Base-by-base conservation (phyloP, 2,113 vertebrate genomes). In the Phalacrocorax brasilianus region DNA sequence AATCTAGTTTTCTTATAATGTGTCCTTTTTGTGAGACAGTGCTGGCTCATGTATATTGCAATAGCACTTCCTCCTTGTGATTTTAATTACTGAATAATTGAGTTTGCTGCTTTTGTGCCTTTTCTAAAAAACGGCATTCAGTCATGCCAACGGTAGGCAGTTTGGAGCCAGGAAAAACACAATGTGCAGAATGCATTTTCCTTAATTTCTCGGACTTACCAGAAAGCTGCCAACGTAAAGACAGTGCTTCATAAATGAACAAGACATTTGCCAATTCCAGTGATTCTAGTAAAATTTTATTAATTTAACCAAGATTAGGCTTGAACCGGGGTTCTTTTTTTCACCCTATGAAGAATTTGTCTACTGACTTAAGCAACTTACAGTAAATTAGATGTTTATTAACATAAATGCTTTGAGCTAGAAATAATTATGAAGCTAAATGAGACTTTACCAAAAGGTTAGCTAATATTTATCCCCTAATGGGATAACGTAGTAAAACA, bases 51-150 rank as follows among this genome's bases (percentile, higher is more conserved):
- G 77, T 97, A 20, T 96, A 91, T 91, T 96, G 93, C 96, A 97
- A 72, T 97, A 76, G 78, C 52, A 85, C 93, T 97, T 96, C 72
- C 91, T 97, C 80, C 18, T 74, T 89, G 81, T 92, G 88, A 94
- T 90, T 97, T 85, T 92, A 92, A 95, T 85, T 95, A 89, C 53
- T 76, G 89, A 93, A 92, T 92, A 89, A 97, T 92, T 68, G 68
- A 89, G 55, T 96, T 97, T 96, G 97, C 97, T 98, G 96, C 95
- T 97, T 97, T 98, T 98, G 98, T 98, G 98, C 97, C 98, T 98
- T 98, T 96, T 70, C 75, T 83, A 9, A 81, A 88, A 82, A 75
- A 75, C 27, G 91, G 96, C 91, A 44, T 97, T 98, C 97, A 98
- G 97, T 98, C 97, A 97, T 92, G 95, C 95, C 92, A 97, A 93